Evolutionary conservation across 2,888 invertebrate species (phyloP).

Genomic region (Rhagonycha lutea): DNA sequence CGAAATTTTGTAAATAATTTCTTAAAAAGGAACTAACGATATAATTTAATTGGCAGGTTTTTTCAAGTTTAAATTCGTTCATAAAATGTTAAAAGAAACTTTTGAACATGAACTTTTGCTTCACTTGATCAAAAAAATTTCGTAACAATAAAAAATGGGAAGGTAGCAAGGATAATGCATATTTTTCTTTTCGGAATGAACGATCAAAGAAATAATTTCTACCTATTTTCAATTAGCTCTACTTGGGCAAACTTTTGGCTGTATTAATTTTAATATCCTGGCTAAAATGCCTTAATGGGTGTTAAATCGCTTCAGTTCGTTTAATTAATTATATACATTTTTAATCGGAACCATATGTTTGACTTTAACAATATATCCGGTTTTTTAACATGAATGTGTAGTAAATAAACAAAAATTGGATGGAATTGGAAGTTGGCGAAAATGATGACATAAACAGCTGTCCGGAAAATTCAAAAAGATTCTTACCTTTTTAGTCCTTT

Average conservation of each 20-base stretch:
- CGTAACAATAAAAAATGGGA: not conserved
- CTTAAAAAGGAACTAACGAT: not conserved
- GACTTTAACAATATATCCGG: not conserved
- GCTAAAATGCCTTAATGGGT: not conserved
- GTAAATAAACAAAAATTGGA: not conserved
- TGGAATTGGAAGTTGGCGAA: not conserved
- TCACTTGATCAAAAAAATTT: not conserved
- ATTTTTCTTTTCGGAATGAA: not conserved
- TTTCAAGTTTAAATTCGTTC: not conserved
- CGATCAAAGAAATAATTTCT: slow-evolving; percentile 1
- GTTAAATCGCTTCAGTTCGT: not conserved
- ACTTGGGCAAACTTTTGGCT: not conserved
- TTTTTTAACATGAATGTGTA: not conserved
- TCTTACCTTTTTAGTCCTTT: not conserved
- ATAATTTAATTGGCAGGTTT: not conserved
- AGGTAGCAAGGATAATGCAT: not conserved
- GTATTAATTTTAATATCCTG: not conserved
- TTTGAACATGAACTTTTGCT: not conserved
- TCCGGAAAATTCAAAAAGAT: not conserved
- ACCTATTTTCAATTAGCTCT: not conserved
- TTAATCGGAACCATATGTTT: not conserved
- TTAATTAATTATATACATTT: not conserved
- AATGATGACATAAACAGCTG: not conserved
- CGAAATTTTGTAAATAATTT: not conserved
- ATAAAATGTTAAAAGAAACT: not conserved